These are phyloP conservation scores for Synergus gifuensis DNA, from an alignment of 2,888 invertebrate species.

Conservation along the genomic window DNA sequence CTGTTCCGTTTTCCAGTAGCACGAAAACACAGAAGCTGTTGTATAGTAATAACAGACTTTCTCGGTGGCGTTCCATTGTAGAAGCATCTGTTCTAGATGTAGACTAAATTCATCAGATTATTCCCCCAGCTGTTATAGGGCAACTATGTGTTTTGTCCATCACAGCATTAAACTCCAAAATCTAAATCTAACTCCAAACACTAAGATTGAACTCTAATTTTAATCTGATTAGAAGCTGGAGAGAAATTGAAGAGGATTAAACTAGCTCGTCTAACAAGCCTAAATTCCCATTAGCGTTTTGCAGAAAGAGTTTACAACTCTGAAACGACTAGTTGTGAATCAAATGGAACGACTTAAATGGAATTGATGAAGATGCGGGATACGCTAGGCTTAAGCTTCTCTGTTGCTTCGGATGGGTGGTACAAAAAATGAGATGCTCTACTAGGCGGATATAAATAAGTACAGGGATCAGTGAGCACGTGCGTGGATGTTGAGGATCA, in stretches of 20 bases:
- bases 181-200: background rate
- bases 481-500: slow-evolving; percentile 41
- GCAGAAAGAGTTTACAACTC: background rate
- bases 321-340: background rate
- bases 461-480: slow-evolving; percentile 47
- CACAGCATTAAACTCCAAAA: background rate
- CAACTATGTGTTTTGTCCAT: slow-evolving; percentile 9
- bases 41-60: slow-evolving; percentile 24
- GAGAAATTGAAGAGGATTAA: background rate
- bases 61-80: background rate
- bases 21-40: slow-evolving; percentile 28
- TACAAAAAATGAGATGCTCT: slow-evolving; percentile 26
- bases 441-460: slow-evolving; percentile 44
- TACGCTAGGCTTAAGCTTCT: slow-evolving; percentile 5
- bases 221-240: background rate
- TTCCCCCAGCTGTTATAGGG: background rate
- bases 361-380: slow-evolving; percentile 16
- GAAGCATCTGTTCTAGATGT: slow-evolving; percentile 25
- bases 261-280: background rate
- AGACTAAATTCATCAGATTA: slow-evolving; percentile 9
- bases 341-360: background rate
- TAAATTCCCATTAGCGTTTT: background rate
- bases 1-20: slow-evolving; percentile 37
- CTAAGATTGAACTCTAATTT: background rate
- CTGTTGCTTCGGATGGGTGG: background rate